Evolutionary conservation across 1,140 invertebrate genomes (phyloP), one percentile per base, ranked within the genome.

Genomic region (Conus ventricosus): DNA sequence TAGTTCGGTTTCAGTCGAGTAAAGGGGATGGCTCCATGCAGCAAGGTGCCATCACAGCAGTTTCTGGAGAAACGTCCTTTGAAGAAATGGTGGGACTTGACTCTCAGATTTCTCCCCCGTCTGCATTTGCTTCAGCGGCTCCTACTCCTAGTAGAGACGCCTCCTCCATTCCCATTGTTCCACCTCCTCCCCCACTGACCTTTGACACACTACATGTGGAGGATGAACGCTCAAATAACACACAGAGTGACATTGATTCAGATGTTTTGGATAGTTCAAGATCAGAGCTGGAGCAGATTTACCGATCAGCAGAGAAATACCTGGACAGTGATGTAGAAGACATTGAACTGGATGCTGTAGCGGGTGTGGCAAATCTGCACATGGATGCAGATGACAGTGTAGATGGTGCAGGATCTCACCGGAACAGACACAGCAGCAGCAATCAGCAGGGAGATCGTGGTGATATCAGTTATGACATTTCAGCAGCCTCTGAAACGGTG

Each of bases 201-300:
- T 23, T 90, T 20, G n/a, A 15, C 13, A 3, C 51, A 10, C 55
- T 27, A 1, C 53, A 85, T 10, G 87, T 76, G 39, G 85, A 86
- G 23, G 87, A 90, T 11, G 84, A 87, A 17, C 83, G 71, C 53
- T 90, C 89, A 27, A 81, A 87, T 63, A 90, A 88, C 55, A 90
- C 89, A 11, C 89, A 90, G 89, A 90, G 89, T 81, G 89, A 90
- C 75, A 84, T 90, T 51, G 89, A 90, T 84, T 90, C 89, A 11
- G 89, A 90, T 75, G 86, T 90, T 2, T 54, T 90, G 60, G 87
- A 88, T 67, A 90, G 89, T 67, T 90, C 89, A 11, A 51, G 89
- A 10, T 90, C 89, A 5, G 89, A 88, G 23, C 84, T 87, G 53
- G 89, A 88, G 11, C 76, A 17, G 53, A 80, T 88, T 10, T 88